Evolutionary conservation across 2,797 vertebrate genomes (phyloP), one percentile per base, ranked within the genome.

Genomic region (Eulemur albifrons): DNA sequence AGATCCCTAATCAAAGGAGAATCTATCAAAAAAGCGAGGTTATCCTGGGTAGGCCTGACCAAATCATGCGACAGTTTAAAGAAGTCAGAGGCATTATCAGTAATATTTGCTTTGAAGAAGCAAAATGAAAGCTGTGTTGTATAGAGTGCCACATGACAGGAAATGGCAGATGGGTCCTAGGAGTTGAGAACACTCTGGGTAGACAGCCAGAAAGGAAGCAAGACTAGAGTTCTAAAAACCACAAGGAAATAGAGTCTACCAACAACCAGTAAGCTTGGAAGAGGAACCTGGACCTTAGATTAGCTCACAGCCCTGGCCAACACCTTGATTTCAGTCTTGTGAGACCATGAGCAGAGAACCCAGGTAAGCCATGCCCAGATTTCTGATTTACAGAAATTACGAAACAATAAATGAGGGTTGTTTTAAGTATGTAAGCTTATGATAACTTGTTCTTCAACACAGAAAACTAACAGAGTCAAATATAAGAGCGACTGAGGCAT

Each of bases 301-400:
- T 23, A 52, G 7, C 2, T 75, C 35, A 40, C 12, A 52, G 7
- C 1, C 20, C 10, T 69, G 23, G 9, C 0, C n/a, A 32, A 70
- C 12, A 50, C 1, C 38, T 92, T 88, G 21, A 32, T 27, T 93
- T 82, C 32, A 81, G 14, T 27, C 27, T 12, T 45, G 2, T 76
- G 48, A 75, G 40, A 48, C 13, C 9, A 15, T 12, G 23, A 73
- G 2, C 10, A 38, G 17, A 79, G 12, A 84, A 83, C 8, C 6
- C 18, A 35, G 0, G 7, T 52, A 52, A 92, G 6, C 0, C 9
- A 38, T 13, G 2, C 0, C 3, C n/a, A 70, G 15, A 69, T 3
- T 67, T 59, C 21, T 7, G 32, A 43, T 7, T 3, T 38, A 85
- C 17, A 89, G 75, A 86, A 79, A 65, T 25, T 15, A 2, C 20